Conservation (phyloP, 2,113 vertebrate species). For the Grammomys surdaster region DNA sequence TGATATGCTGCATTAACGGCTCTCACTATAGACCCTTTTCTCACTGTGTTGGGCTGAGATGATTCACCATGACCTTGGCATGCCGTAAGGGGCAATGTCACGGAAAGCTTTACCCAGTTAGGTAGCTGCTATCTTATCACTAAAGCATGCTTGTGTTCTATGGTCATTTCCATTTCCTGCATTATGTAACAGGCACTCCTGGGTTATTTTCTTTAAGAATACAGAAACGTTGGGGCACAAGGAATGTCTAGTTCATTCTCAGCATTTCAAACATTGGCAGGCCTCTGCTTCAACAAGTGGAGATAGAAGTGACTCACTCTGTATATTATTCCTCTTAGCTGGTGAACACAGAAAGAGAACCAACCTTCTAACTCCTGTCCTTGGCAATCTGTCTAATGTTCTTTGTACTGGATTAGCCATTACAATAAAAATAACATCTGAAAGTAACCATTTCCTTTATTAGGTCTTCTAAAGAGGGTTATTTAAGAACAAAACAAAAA, state of each 20-base stretch:
- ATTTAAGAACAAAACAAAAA: not conserved
- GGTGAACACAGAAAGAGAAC: not conserved
- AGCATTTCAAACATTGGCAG: slow-evolving; percentile 1
- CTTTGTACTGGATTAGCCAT: slow-evolving; percentile 51
- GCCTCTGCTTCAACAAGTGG: slow-evolving; percentile 36
- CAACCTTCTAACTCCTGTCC: slow-evolving; percentile 51
- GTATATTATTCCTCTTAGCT: not conserved
- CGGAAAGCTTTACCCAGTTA: slow-evolving; percentile 72
- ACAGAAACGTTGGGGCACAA: not conserved
- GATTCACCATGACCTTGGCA: slow-evolving; percentile 62
- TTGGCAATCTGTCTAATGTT: slow-evolving; percentile 45
- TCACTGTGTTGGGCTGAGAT: slow-evolving; percentile 41
- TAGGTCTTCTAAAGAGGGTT: slow-evolving; percentile 24
- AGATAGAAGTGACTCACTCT: not conserved
- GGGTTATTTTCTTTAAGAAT: slow-evolving; percentile 47
- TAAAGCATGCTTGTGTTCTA: slow-evolving; percentile 75
- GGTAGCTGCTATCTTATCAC: slow-evolving; percentile 76
- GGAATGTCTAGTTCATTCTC: not conserved
- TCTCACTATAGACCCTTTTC: not conserved
- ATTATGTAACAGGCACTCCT: slow-evolving; percentile 48
- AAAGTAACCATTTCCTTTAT: slow-evolving; percentile 63
- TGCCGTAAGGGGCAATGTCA: not conserved
- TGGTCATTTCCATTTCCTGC: slow-evolving; percentile 77
- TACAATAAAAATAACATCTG: slow-evolving; percentile 67
- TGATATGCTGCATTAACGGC: not conserved